Percentiles rank a stretch among this genome's conserved stretches.
phyloP scores from a whole-genome alignment of 2,113 vertebrate species.

The Varanus salvator region DNA sequence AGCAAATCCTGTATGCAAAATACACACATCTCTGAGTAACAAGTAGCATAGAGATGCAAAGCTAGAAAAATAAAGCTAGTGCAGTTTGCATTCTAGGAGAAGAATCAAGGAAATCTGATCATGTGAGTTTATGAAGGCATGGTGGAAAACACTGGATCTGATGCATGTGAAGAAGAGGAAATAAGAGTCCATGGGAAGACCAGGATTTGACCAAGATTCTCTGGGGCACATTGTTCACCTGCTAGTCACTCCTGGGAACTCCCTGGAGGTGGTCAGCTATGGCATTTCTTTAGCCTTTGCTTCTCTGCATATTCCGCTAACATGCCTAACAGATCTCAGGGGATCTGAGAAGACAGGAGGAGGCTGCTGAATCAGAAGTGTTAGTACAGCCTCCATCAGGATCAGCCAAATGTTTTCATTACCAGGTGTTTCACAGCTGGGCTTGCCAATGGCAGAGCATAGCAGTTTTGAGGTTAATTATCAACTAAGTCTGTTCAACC shows the following conservation, averaged over 20 bases:
- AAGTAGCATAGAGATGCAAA: neutral
- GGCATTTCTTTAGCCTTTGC: neutral
- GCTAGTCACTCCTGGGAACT: neutral
- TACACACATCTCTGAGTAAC: neutral
- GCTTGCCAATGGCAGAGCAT: slow-evolving; percentile 20
- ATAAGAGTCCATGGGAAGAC: neutral
- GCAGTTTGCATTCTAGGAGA: neutral
- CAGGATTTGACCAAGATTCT: neutral
- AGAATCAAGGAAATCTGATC: neutral
- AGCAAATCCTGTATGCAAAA: neutral
- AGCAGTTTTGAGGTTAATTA: slow-evolving; percentile 40
- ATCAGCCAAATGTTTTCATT: slow-evolving; percentile 67
- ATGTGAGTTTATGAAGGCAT: neutral
- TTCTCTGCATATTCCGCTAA: neutral
- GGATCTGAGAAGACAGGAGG: neutral
- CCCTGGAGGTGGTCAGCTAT: neutral
- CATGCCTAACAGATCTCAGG: neutral
- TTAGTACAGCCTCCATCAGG: slow-evolving; percentile 24
- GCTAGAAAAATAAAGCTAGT: no score
- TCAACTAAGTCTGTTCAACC: neutral
- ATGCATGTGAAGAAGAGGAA: neutral
- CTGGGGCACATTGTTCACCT: neutral
- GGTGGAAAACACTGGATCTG: neutral
- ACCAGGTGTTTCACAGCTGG: slow-evolving; percentile 61
- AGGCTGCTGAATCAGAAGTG: slow-evolving; percentile 21